Evolutionary conservation across 2,888 invertebrate genomes (phyloP).

Genomic region (Lithophane semibrunnea): DNA sequence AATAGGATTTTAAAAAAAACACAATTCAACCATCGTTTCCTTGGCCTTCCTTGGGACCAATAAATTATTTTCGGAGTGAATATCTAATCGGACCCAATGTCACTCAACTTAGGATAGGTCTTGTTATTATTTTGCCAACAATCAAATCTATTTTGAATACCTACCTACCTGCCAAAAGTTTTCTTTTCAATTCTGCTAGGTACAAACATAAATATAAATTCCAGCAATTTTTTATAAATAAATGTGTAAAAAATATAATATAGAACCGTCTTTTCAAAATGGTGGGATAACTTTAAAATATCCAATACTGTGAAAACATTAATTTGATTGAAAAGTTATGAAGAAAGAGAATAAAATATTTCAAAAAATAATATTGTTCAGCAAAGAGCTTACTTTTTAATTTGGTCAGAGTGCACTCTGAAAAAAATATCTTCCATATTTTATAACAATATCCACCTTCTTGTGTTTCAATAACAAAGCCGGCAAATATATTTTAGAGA

Average conservation of each 20-base stretch:
- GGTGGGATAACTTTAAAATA: background rate
- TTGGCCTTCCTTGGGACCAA: background rate
- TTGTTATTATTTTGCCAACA: no score
- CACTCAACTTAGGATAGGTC: background rate
- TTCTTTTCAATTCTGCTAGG: background rate
- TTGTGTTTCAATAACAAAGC: background rate
- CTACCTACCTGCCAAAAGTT: background rate
- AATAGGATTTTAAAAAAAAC: background rate
- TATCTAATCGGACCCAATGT: background rate
- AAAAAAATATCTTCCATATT: background rate
- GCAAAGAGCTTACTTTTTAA: background rate
- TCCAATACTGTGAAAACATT: background rate
- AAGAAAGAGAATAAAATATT: background rate
- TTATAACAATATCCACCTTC: background rate
- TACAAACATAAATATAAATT: background rate
- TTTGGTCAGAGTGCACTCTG: background rate
- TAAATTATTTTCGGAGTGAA: background rate
- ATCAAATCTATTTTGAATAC: background rate
- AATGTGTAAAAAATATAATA: background rate
- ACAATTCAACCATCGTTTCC: background rate
- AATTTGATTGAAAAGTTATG: slow-evolving; percentile 7
- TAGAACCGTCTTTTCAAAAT: background rate
- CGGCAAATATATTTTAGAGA: background rate
- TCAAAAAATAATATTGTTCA: background rate
- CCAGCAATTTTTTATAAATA: background rate